Percentiles rank a stretch among this genome's conserved stretches.
Evolutionary conservation across 2,888 invertebrate genomes (phyloP).

Genomic region (Coleophora deauratella): DNA sequence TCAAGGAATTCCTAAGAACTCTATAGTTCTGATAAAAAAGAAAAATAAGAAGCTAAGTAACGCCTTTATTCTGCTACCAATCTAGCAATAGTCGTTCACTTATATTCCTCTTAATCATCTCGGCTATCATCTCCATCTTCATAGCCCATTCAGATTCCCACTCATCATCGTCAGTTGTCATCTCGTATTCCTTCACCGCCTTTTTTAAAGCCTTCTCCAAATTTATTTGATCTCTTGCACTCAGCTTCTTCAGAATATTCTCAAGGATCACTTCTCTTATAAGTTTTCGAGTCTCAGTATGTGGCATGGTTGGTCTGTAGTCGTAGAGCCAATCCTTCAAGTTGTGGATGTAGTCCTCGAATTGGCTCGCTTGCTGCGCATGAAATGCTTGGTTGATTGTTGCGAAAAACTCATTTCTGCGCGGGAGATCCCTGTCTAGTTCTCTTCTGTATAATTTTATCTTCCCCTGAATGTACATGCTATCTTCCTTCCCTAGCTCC

Average conservation of each 20-base stretch:
- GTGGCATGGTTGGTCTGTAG: slow-evolving; percentile 19
- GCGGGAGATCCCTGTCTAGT: slow-evolving; percentile 19
- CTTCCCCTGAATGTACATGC: slow-evolving; percentile 26
- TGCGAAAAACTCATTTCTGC: slow-evolving; percentile 29
- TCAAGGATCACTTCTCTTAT: slow-evolving; percentile 22
- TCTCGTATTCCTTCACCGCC: too few relatives aligned
- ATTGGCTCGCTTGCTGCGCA: slow-evolving; percentile 26
- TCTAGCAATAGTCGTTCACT: too few relatives aligned
- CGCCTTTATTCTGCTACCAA: too few relatives aligned
- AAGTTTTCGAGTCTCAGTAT: slow-evolving; percentile 23
- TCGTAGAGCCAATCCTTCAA: slow-evolving; percentile 20
- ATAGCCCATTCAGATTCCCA: neutral
- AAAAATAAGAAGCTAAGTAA: too few relatives aligned
- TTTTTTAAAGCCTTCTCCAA: neutral
- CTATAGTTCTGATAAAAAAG: too few relatives aligned
- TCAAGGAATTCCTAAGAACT: too few relatives aligned
- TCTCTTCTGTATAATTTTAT: slow-evolving; percentile 23
- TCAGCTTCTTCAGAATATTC: slow-evolving; percentile 16
- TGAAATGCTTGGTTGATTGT: slow-evolving; percentile 37
- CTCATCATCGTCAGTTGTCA: neutral
- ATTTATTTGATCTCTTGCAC: slow-evolving; percentile 1
- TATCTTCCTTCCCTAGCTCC: slow-evolving; percentile 24
- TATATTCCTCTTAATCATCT: too few relatives aligned
- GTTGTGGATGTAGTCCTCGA: slow-evolving; percentile 37
- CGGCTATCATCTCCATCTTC: neutral